Evolutionary conservation across 92 coral and sea anemone genomes (phyloP).

Genomic region (Heteractis magnifica): DNA sequence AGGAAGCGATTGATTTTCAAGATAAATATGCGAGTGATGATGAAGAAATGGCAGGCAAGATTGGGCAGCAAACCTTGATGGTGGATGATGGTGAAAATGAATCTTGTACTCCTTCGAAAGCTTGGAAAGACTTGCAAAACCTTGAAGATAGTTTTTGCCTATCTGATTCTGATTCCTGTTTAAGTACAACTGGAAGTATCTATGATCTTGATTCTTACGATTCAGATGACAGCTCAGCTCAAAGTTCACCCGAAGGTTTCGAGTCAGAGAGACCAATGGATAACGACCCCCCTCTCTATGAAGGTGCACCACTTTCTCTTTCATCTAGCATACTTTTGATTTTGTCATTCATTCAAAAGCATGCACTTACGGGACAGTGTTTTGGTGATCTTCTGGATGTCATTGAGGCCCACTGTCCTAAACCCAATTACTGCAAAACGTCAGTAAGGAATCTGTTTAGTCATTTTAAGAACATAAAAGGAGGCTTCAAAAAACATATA

Average conservation of each 20-base stretch:
- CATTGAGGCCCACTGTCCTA: constrained; percentile 61
- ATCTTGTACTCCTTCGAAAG: no score
- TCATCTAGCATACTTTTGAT: constrained; percentile 51
- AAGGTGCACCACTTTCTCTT: constrained; percentile 47
- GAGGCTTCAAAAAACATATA: constrained; percentile 41
- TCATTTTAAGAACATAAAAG: constrained; percentile 44
- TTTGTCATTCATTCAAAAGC: constrained; percentile 51
- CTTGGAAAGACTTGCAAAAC: neutral
- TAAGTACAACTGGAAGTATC: constrained; percentile 14
- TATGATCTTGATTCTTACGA: constrained; percentile 32
- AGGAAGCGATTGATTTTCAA: constrained; percentile 6
- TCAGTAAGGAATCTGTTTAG: constrained; percentile 42
- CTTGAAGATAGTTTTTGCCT: neutral
- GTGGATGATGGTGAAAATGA: neutral
- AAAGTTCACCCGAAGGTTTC: constrained; percentile 2
- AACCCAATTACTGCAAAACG: constrained; percentile 57
- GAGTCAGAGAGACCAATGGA: constrained; percentile 4
- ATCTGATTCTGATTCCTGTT: constrained; percentile 19
- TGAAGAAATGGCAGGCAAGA: neutral
- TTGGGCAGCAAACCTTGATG: constrained; percentile 11
- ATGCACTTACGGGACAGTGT: constrained; percentile 51
- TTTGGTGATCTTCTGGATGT: constrained; percentile 54
- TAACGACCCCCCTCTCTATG: constrained; percentile 40
- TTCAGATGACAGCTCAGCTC: constrained; percentile 17
- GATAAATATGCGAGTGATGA: neutral